Conservation (phyloP, 2,113 vertebrate species). For the Thunnus thynnus region DNA sequence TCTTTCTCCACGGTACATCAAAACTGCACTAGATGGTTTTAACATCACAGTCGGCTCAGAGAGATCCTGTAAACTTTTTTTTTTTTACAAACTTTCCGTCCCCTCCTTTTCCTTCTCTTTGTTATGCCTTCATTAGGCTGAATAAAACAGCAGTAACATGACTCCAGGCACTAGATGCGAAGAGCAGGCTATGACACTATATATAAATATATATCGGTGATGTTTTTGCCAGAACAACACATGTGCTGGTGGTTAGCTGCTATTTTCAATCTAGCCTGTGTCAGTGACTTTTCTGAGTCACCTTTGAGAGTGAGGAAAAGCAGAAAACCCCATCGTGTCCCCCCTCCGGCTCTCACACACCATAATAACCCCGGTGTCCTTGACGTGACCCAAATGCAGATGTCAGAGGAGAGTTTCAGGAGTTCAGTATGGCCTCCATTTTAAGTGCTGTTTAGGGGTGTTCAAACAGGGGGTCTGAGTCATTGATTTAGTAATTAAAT, state of each 20-base stretch:
- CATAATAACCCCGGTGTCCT: constrained; percentile 70
- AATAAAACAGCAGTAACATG: constrained; percentile 46
- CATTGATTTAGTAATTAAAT: constrained; percentile 60
- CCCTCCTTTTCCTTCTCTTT: not conserved
- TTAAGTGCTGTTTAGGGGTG: constrained; percentile 29
- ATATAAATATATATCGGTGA: not conserved
- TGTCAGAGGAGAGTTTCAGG: constrained; percentile 61
- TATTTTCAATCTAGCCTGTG: constrained; percentile 53
- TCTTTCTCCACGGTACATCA: not conserved
- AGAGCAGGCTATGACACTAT: constrained; percentile 37
- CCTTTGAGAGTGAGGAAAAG: constrained; percentile 70
- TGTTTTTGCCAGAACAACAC: constrained; percentile 66
- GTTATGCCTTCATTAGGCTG: constrained; percentile 37
- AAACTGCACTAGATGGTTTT: constrained; percentile 25
- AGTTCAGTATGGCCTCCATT: constrained; percentile 45
- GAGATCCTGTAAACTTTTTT: constrained; percentile 23
- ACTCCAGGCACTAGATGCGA: constrained; percentile 40
- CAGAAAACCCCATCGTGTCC: constrained; percentile 31
- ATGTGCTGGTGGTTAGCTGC: constrained; percentile 70
- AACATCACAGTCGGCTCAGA: constrained; percentile 16
- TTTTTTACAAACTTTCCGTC: constrained; percentile 22
- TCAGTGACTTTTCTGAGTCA: constrained; percentile 66
- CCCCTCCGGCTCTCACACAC: constrained; percentile 28
- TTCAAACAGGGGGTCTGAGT: constrained; percentile 56
- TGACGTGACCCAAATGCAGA: constrained; percentile 68